Evolutionary conservation across 2,797 vertebrate genomes (phyloP).

Genomic region (Crypturellus tataupa): DNA sequence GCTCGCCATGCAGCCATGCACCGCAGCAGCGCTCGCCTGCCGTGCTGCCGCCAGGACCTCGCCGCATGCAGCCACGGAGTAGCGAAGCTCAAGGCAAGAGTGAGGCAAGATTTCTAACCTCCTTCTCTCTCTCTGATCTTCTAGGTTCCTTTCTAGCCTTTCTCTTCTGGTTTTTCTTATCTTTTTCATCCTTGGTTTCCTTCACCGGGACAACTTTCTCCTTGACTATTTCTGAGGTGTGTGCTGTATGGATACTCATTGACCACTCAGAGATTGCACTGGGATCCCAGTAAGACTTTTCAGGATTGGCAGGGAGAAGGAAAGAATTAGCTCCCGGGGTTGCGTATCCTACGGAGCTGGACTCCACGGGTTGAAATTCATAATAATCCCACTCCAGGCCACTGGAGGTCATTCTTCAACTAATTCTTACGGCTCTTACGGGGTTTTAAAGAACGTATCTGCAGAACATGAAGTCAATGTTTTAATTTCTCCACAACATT

Average conservation of each 20-base stretch:
- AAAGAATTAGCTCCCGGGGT: constrained; percentile 77
- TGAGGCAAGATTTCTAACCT: constrained; percentile 83
- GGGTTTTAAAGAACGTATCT: constrained; percentile 74
- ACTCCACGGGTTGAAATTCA: constrained; percentile 84
- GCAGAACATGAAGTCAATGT: constrained; percentile 76
- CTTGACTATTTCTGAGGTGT: constrained; percentile 80
- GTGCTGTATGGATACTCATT: constrained; percentile 81
- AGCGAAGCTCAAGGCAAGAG: constrained; percentile 29
- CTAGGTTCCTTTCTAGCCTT: constrained; percentile 85
- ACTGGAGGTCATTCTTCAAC: constrained; percentile 89
- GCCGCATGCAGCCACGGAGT: constrained; percentile 48
- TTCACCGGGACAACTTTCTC: constrained; percentile 71
- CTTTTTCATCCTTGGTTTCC: constrained; percentile 83
- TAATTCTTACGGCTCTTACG: constrained; percentile 72
- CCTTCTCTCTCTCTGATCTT: constrained; percentile 88
- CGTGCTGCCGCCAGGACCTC: not conserved
- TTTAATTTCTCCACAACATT: constrained; percentile 70
- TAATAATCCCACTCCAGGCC: constrained; percentile 90
- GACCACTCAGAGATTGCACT: constrained; percentile 86
- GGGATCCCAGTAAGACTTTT: constrained; percentile 75
- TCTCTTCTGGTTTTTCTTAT: constrained; percentile 85
- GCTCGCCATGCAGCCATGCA: not conserved
- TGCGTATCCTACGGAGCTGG: constrained; percentile 80
- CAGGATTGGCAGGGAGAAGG: constrained; percentile 77
- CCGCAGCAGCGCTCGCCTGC: not conserved